Conservation (phyloP, 1,140 invertebrate genomes). For the Portunus trituberculatus region DNA sequence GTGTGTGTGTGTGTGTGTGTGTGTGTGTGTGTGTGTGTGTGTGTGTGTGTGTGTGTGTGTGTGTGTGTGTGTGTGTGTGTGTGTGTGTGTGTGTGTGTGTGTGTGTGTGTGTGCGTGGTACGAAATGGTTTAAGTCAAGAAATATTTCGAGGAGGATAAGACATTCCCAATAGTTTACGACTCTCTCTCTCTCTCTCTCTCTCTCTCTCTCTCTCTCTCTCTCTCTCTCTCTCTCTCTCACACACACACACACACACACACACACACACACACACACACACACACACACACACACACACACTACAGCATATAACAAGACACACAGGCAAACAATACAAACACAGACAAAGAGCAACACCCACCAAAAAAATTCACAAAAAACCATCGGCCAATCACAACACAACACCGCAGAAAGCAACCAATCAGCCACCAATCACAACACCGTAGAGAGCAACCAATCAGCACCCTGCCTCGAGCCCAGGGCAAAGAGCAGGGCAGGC, state of each 20-base stretch:
- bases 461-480: no score
- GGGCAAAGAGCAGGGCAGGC: no score
- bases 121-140: no score
- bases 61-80: no score
- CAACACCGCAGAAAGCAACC: neutral
- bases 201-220: slow-evolving; percentile 20
- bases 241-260: neutral
- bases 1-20: no score
- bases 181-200: neutral
- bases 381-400: neutral
- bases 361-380: neutral
- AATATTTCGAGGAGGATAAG: neutral
- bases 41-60: no score
- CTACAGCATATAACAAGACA: no score
- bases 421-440: neutral
- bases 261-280: neutral
- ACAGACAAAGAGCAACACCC: neutral
- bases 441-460: neutral
- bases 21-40: neutral
- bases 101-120: no score
- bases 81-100: no score
- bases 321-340: neutral
- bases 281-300: neutral
- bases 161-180: neutral
- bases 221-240: slow-evolving; percentile 10